A percentile compares a stretch with the other conserved stretches of the same genome.
Conservation (phyloP, 37 sponge, comb jelly and placozoan genomes). For the Agelas oroides region DNA sequence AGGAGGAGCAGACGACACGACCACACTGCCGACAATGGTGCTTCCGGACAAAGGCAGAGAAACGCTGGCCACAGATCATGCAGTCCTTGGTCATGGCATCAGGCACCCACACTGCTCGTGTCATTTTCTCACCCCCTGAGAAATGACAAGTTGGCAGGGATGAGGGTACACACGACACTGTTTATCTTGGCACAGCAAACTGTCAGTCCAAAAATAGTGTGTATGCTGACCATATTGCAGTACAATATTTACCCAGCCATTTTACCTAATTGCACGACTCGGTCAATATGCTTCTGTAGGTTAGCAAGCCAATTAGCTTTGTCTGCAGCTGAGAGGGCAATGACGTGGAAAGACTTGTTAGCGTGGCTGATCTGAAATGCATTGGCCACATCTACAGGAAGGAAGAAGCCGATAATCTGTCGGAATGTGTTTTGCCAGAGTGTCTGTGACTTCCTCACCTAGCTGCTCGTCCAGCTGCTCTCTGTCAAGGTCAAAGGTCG, state of each 20-base stretch:
- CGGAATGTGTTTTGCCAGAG: no score
- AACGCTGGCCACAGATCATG: slow-evolving; percentile 69
- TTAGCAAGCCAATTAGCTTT: slow-evolving; percentile 85
- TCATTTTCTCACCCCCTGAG: slow-evolving; percentile 14
- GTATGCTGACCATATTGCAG: no score
- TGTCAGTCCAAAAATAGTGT: not conserved
- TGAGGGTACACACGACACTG: not conserved
- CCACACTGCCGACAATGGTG: slow-evolving; percentile 93
- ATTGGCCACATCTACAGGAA: slow-evolving; percentile 54
- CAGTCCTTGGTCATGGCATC: slow-evolving; percentile 72
- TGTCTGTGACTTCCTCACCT: slow-evolving; percentile 10
- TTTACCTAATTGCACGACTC: slow-evolving; percentile 30
- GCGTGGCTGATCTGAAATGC: slow-evolving; percentile 89
- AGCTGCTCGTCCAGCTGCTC: slow-evolving; percentile 43
- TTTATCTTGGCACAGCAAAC: no score
- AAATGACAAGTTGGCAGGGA: not conserved
- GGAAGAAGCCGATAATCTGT: no score
- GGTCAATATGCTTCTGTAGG: slow-evolving; percentile 66
- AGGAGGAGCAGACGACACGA: slow-evolving; percentile 77
- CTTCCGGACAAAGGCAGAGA: slow-evolving; percentile 80
- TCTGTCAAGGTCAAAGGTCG: slow-evolving; percentile 28
- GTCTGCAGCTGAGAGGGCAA: slow-evolving; percentile 73
- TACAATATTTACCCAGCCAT: no score
- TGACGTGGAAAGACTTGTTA: slow-evolving; percentile 88
- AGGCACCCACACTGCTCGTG: slow-evolving; percentile 83